Evolutionary conservation across 2,113 vertebrate genomes (phyloP).

Genomic region (Catharus fuscescens): DNA sequence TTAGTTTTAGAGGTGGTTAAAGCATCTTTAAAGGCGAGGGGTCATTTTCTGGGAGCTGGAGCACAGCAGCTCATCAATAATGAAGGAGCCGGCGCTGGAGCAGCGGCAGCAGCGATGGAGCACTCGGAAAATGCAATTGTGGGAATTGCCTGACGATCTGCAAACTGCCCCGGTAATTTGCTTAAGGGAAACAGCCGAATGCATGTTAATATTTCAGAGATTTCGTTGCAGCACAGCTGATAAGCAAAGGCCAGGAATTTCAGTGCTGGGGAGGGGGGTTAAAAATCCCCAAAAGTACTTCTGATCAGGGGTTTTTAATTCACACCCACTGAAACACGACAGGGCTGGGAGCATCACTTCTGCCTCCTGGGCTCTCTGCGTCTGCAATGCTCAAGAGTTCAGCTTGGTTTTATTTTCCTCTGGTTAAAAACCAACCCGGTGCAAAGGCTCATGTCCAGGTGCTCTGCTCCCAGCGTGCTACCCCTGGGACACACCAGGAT

Average conservation of each 20-base stretch:
- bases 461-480: rapidly evolving
- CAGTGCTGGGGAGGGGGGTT: background rate
- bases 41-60: background rate
- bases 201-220: background rate
- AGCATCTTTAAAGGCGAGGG: background rate
- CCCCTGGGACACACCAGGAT: background rate
- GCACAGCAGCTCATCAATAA: background rate
- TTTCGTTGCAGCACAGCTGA: background rate
- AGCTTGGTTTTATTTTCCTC: background rate
- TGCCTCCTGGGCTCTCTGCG: background rate
- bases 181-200: background rate
- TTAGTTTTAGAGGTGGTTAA: background rate
- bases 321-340: background rate
- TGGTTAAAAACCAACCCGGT: background rate
- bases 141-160: background rate
- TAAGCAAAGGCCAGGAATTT: background rate
- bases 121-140: constrained; percentile 25
- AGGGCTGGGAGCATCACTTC: background rate
- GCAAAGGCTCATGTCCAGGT: rapidly evolving
- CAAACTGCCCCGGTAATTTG: background rate
- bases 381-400: background rate
- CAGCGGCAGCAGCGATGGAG: background rate
- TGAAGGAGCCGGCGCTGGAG: background rate
- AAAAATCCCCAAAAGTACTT: background rate
- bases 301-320: background rate